phyloP scores from a whole-genome alignment of 2,888 invertebrate genomes.

The Choristoneura rosaceana region DNA sequence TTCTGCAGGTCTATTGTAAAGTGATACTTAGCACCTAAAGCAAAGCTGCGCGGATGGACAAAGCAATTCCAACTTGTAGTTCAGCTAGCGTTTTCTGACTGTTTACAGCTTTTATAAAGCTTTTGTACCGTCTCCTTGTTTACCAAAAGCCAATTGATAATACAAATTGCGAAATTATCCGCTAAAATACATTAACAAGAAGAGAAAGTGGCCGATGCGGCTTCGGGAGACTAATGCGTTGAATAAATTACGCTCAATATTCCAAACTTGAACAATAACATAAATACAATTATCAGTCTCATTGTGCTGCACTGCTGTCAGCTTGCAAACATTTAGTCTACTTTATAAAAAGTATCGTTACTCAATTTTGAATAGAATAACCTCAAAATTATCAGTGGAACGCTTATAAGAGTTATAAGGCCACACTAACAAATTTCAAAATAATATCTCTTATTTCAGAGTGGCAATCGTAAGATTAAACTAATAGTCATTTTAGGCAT shows the following conservation, averaged over 20 bases:
- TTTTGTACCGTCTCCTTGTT: conserved; percentile 59
- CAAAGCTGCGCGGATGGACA: conserved; percentile 70
- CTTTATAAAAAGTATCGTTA: conserved; percentile 13
- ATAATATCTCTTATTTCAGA: conserved; percentile 4
- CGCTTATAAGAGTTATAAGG: background rate
- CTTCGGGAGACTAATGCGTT: conserved; percentile 7
- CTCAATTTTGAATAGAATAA: background rate
- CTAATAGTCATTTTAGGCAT: background rate
- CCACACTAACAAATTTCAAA: background rate
- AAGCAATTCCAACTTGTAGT: conserved; percentile 48
- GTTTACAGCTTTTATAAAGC: conserved; percentile 44
- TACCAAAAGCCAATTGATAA: background rate
- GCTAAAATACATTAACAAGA: background rate
- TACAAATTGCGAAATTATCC: background rate
- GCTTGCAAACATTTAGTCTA: conserved; percentile 48
- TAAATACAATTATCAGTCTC: conserved; percentile 78
- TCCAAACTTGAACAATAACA: conserved; percentile 59
- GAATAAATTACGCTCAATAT: conserved; percentile 47
- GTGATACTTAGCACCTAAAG: conserved; percentile 63
- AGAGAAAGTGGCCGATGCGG: background rate
- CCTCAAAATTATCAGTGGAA: conserved; percentile 3
- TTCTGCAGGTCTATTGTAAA: conserved; percentile 36
- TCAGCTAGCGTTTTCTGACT: background rate
- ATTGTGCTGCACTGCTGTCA: conserved; percentile 61
- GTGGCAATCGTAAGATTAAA: background rate